These are phyloP conservation scores for Cranoglanis bouderius DNA, from an alignment of 2,113 vertebrate genomes.

Conservation along the genomic window DNA sequence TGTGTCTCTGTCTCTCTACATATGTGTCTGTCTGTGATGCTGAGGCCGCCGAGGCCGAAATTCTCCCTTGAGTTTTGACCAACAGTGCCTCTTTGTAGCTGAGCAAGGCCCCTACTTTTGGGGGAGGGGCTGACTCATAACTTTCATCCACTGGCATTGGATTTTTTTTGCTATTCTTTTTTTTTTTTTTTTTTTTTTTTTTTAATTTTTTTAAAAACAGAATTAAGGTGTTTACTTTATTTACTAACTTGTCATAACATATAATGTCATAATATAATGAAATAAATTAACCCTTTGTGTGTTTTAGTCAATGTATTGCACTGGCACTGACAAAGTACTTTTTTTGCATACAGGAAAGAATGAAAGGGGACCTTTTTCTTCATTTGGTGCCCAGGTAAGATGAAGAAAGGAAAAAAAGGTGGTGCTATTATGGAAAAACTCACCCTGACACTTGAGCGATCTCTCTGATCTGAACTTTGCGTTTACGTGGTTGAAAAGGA, in stretches of 20 bases:
- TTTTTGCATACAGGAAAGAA: slow-evolving; percentile 80
- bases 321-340: slow-evolving; percentile 5
- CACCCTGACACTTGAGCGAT: background rate
- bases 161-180: background rate
- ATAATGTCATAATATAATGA: background rate
- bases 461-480: background rate
- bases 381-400: slow-evolving; percentile 84
- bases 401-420: background rate
- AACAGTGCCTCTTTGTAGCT: slow-evolving; percentile 70
- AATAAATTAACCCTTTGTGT: background rate
- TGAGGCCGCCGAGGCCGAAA: slow-evolving; percentile 68
- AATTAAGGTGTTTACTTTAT: background rate
- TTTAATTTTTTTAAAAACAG: background rate
- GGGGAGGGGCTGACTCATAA: slow-evolving; percentile 51
- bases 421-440: background rate
- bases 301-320: background rate
- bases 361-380: slow-evolving; percentile 82
- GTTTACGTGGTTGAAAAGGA: slow-evolving; percentile 9
- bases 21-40: slow-evolving; percentile 61
- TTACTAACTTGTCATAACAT: background rate
- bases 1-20: slow-evolving; percentile 40
- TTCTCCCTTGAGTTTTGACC: slow-evolving; percentile 66
- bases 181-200: background rate
- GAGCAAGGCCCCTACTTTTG: slow-evolving; percentile 52
- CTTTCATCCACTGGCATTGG: background rate